A percentile compares a stretch with the other conserved stretches of the same genome.
These are phyloP conservation scores for Cirrhinus mrigala DNA, from an alignment of 2,797 vertebrate genomes.

Conservation along the genomic window DNA sequence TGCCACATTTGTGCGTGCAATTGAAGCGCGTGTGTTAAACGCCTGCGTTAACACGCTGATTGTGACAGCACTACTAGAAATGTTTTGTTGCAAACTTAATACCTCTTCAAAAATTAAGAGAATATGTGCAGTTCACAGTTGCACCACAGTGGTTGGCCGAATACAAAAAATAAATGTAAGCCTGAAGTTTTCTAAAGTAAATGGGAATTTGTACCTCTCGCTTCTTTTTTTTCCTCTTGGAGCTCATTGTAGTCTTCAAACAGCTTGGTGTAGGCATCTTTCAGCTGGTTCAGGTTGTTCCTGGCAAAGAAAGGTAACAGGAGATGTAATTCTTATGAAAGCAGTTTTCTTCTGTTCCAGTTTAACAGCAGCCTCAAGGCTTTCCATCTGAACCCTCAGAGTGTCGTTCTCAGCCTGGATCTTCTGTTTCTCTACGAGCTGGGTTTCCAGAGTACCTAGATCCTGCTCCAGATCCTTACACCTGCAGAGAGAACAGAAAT, in stretches of 20 bases:
- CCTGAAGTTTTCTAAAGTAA: too few species aligned
- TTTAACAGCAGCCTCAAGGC: constrained; percentile 85
- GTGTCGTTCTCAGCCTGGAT: constrained; percentile 84
- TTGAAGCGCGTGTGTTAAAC: too few species aligned
- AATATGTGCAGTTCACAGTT: too few species aligned
- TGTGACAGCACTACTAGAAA: too few species aligned
- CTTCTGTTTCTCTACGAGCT: constrained; percentile 88
- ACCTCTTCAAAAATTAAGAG: too few species aligned
- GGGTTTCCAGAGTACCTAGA: constrained; percentile 75
- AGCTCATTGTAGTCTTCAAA: constrained; percentile 87
- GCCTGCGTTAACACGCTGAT: too few species aligned
- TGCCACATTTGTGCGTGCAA: too few species aligned
- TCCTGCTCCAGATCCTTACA: constrained; percentile 89
- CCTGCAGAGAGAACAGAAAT: constrained; percentile 69
- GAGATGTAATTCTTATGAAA: background rate
- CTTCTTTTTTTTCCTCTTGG: constrained; percentile 83
- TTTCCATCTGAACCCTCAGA: constrained; percentile 92
- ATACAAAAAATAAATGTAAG: too few species aligned
- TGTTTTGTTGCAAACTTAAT: too few species aligned
- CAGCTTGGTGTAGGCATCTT: constrained; percentile 87
- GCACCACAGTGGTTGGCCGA: too few species aligned
- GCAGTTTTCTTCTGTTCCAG: constrained; percentile 88
- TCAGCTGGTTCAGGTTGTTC: constrained; percentile 81
- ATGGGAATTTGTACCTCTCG: constrained; percentile 80
- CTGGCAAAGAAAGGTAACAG: constrained; percentile 66